Conservation (phyloP, 2,113 vertebrate species). For the Solea solea region DNA sequence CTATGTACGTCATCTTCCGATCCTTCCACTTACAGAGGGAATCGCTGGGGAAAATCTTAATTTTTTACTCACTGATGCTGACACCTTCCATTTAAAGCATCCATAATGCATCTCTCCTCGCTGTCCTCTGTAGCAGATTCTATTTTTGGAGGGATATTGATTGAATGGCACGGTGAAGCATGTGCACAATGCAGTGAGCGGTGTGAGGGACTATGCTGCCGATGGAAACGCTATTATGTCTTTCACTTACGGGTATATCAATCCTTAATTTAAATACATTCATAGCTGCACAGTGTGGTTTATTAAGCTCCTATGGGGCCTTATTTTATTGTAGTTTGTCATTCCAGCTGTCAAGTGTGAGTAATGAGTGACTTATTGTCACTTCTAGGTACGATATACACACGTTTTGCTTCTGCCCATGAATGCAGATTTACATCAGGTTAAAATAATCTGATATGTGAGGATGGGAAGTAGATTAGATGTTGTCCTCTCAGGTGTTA, state of each 20-base stretch:
- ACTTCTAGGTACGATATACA: conserved; percentile 4
- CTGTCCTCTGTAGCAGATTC: neutral
- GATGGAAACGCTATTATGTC: conserved; percentile 15
- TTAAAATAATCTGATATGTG: conserved; percentile 6
- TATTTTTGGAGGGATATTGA: conserved; percentile 45
- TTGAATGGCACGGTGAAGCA: conserved; percentile 43
- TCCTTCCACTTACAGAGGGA: conserved; percentile 42
- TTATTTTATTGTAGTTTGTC: conserved; percentile 12
- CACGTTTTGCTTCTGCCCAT: neutral
- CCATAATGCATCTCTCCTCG: neutral
- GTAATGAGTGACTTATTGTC: conserved; percentile 5
- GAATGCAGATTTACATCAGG: conserved; percentile 17
- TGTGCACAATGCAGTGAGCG: conserved; percentile 15
- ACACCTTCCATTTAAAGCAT: conserved; percentile 18
- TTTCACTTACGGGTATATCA: conserved; percentile 16
- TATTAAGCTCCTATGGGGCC: conserved; percentile 10
- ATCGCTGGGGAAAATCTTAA: conserved; percentile 53
- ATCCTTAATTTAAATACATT: conserved; percentile 23
- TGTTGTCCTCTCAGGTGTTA: neutral
- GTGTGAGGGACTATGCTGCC: conserved; percentile 26
- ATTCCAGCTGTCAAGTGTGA: conserved; percentile 3
- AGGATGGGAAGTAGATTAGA: neutral
- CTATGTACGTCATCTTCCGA: conserved; percentile 61
- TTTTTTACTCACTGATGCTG: conserved; percentile 14
- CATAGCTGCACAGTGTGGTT: conserved; percentile 29